These are phyloP conservation scores for Palloptera scutellata DNA, from an alignment of 2,888 invertebrate species.

Conservation along the genomic window DNA sequence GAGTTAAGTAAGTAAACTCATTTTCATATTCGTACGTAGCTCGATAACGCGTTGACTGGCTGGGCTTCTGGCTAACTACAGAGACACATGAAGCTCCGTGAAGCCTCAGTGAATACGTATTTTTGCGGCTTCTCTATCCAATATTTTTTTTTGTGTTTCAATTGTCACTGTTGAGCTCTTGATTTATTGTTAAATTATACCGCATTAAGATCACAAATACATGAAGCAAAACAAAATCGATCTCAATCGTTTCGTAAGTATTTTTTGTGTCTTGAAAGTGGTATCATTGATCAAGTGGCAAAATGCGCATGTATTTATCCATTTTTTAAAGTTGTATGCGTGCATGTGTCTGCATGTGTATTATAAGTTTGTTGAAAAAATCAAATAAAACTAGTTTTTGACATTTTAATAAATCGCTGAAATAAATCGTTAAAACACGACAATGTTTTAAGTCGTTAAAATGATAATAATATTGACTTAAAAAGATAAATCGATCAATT, in stretches of 20 bases:
- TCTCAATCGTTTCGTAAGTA: background rate
- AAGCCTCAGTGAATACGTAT: too few species aligned
- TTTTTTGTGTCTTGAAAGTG: too few species aligned
- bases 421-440: conserved; percentile 50
- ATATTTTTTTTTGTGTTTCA: conserved; percentile 13
- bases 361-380: too few species aligned
- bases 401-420: conserved; percentile 56
- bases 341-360: too few species aligned
- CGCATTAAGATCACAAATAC: conserved; percentile 16
- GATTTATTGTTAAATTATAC: conserved; percentile 56
- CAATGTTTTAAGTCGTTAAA: conserved; percentile 47
- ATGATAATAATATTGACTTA: conserved; percentile 55
- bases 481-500: conserved; percentile 53
- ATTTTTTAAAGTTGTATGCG: background rate
- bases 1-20: too few species aligned
- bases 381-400: conserved; percentile 48
- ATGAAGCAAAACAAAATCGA: conserved; percentile 43
- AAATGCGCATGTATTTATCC: conserved; percentile 11
- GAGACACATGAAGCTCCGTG: too few species aligned
- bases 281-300: conserved; percentile 23
- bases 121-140: too few species aligned
- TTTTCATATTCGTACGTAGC: too few species aligned
- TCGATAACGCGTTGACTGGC: too few species aligned
- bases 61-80: too few species aligned
- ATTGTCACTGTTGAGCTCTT: conserved; percentile 48